These are phyloP conservation scores for Cerastoderma edule DNA, from an alignment of 2,888 invertebrate genomes.

Conservation along the genomic window DNA sequence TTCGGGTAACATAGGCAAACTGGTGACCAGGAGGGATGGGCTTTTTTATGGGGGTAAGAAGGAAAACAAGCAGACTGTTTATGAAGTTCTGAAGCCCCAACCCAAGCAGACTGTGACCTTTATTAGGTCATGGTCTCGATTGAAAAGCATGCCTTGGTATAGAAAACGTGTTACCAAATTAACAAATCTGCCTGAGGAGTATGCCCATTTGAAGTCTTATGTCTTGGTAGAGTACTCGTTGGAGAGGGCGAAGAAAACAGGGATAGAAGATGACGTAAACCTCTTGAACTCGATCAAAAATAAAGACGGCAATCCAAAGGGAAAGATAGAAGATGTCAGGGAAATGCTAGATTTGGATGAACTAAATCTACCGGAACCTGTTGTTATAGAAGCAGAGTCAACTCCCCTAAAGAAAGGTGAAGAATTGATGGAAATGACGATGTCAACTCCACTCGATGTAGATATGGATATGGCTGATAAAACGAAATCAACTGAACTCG, in stretches of 20 bases:
- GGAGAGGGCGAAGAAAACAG: background rate
- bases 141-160: background rate
- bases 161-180: slow-evolving; percentile 3
- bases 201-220: background rate
- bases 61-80: background rate
- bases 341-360: background rate
- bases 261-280: background rate
- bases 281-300: background rate
- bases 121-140: background rate
- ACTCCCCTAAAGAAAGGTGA: background rate
- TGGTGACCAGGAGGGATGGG: slow-evolving; percentile 3
- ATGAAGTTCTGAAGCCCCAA: background rate
- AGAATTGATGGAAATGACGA: background rate
- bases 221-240: slow-evolving; percentile 1
- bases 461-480: background rate
- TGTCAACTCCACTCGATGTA: background rate
- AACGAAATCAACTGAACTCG: background rate
- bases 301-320: background rate
- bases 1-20: background rate
- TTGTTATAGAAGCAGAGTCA: background rate
- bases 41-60: background rate
- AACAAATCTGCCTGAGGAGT: slow-evolving; percentile 5
- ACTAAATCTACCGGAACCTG: background rate
- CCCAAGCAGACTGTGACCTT: slow-evolving; percentile 4
- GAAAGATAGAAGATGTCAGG: background rate